Evolutionary conservation across 1,140 invertebrate genomes (phyloP).

Genomic region (Hylaeus volcanicus): DNA sequence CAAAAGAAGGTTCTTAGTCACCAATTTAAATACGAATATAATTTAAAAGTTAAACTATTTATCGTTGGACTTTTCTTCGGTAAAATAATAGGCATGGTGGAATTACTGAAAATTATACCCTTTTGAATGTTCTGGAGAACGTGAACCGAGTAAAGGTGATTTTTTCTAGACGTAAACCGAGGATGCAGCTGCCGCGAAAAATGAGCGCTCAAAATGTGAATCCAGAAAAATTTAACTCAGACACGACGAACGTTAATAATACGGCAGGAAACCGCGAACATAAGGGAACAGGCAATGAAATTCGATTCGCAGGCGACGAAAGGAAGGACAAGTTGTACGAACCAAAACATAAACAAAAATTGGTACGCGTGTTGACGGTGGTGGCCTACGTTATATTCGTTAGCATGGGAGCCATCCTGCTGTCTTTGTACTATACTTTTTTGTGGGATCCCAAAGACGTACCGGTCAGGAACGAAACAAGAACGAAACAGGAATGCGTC

Average conservation of each 20-base stretch:
- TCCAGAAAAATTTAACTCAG: not conserved
- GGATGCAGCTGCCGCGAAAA: slow-evolving; percentile 75
- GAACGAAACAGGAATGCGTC: slow-evolving; percentile 34
- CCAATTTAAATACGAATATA: too few species aligned
- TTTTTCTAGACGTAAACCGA: not conserved
- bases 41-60: too few species aligned
- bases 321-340: slow-evolving; percentile 91
- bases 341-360: slow-evolving; percentile 91
- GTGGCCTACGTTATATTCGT: slow-evolving; percentile 97
- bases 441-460: slow-evolving; percentile 91
- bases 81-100: too few species aligned
- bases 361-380: slow-evolving; percentile 95
- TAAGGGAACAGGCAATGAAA: slow-evolving; percentile 81
- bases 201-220: slow-evolving; percentile 78
- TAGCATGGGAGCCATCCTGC: slow-evolving; percentile 95
- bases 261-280: slow-evolving; percentile 73
- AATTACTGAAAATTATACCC: too few species aligned
- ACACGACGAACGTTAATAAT: slow-evolving; percentile 74
- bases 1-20: too few species aligned
- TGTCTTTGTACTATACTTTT: slow-evolving; percentile 97
- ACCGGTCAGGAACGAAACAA: slow-evolving; percentile 7
- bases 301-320: slow-evolving; percentile 87
- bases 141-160: slow-evolving; percentile 13
- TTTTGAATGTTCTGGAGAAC: not conserved
- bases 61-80: too few species aligned